These are phyloP conservation scores for Platygyra sinensis DNA, from an alignment of 64 coral and sea anemone genomes.

Conservation along the genomic window DNA sequence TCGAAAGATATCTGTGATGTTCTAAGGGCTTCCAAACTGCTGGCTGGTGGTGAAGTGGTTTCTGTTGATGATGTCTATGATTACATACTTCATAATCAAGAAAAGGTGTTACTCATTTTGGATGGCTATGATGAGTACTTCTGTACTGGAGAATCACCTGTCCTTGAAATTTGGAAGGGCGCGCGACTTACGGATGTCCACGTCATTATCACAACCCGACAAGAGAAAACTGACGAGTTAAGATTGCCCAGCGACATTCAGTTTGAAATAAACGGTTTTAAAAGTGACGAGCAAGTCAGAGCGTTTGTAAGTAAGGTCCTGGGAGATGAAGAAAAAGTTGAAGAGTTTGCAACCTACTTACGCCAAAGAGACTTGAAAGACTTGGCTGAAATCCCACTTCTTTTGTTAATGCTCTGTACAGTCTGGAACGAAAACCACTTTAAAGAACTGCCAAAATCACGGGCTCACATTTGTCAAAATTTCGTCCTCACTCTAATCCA, in stretches of 20 bases:
- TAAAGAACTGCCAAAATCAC: background rate
- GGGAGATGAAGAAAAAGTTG: background rate
- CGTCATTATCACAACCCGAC: slow-evolving; percentile 9
- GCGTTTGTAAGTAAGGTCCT: slow-evolving; percentile 1
- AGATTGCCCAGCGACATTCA: background rate
- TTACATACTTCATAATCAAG: slow-evolving; percentile 26
- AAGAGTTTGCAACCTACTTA: background rate
- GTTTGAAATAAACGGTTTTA: background rate
- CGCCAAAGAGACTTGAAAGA: background rate
- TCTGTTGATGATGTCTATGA: background rate
- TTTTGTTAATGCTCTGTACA: slow-evolving; percentile 23
- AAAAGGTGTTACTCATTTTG: slow-evolving; percentile 12
- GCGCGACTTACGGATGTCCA: background rate
- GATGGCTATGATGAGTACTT: slow-evolving; percentile 38
- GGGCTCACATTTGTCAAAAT: slow-evolving; percentile 7
- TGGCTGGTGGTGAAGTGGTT: slow-evolving; percentile 4
- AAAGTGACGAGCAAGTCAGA: background rate
- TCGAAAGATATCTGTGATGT: background rate
- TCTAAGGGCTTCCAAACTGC: slow-evolving; percentile 1
- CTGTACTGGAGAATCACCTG: background rate
- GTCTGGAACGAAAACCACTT: slow-evolving; percentile 18
- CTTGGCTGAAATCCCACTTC: slow-evolving; percentile 21
- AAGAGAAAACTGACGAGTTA: background rate
- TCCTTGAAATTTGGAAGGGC: slow-evolving; percentile 12
- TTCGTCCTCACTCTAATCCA: slow-evolving; percentile 17